Conservation (phyloP, 2,888 invertebrate genomes). For the Acanthopleura granulata region DNA sequence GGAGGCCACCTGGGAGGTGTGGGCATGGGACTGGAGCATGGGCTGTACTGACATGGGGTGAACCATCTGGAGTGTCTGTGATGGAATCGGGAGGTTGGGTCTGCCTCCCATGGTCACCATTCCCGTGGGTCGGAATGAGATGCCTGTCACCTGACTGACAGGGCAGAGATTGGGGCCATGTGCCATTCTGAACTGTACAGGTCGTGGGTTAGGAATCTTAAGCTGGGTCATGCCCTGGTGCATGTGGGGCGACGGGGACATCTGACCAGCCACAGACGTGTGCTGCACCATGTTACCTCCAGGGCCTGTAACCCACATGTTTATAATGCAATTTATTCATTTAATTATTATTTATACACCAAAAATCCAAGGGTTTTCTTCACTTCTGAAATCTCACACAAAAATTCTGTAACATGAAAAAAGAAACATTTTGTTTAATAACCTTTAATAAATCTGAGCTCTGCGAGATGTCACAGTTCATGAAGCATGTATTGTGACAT, state of each 20-base stretch:
- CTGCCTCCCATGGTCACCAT: neutral
- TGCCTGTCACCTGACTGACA: neutral
- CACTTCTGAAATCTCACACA: no score
- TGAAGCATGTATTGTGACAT: no score
- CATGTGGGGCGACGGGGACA: constrained; percentile 16
- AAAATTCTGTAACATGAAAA: no score
- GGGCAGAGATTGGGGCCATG: neutral
- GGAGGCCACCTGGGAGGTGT: neutral
- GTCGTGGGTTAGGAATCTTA: constrained; percentile 34
- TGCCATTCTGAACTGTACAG: constrained; percentile 28
- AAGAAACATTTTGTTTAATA: no score
- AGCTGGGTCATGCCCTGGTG: constrained; percentile 26
- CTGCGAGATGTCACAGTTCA: no score
- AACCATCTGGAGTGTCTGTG: neutral
- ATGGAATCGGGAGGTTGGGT: neutral
- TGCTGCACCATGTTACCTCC: no score
- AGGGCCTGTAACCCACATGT: no score
- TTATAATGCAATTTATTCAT: no score
- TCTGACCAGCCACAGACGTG: neutral
- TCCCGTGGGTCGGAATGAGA: neutral
- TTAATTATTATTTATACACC: no score
- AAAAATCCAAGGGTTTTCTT: no score
- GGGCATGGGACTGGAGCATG: neutral
- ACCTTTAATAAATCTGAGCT: no score
- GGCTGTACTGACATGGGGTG: constrained; percentile 5